These are phyloP conservation scores for Troides oblongomaculatus DNA, from an alignment of 2,888 invertebrate genomes.

Conservation along the genomic window DNA sequence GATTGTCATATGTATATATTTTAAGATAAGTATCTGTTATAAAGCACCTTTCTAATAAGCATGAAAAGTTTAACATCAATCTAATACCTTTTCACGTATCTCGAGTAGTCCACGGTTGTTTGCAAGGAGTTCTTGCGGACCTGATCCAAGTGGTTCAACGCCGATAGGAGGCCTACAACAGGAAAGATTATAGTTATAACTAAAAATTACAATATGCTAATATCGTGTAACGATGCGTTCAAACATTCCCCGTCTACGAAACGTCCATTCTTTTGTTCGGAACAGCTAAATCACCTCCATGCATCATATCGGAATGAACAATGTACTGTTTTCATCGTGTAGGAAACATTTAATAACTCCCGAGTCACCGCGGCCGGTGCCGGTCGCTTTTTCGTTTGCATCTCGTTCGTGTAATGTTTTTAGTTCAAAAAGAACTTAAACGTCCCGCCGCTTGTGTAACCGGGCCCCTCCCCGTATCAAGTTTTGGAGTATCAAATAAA, in stretches of 20 bases:
- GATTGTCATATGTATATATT: neutral
- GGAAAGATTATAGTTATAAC: constrained; percentile 34
- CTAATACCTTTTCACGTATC: constrained; percentile 88
- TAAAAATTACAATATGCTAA: constrained; percentile 63
- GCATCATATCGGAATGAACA: constrained; percentile 72
- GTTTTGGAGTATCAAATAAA: constrained; percentile 80
- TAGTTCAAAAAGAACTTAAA: constrained; percentile 65
- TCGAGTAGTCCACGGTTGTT: constrained; percentile 90
- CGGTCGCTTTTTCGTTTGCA: constrained; percentile 52
- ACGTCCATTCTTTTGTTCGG: constrained; percentile 75
- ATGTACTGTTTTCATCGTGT: constrained; percentile 72
- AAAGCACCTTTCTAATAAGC: neutral
- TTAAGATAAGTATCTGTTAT: neutral
- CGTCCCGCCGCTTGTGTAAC: constrained; percentile 59
- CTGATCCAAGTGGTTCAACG: constrained; percentile 74
- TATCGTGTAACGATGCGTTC: constrained; percentile 64
- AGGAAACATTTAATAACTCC: constrained; percentile 58
- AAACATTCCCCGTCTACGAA: constrained; percentile 69
- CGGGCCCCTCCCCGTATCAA: constrained; percentile 70
- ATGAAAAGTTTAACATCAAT: constrained; percentile 1
- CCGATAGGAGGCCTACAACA: constrained; percentile 71
- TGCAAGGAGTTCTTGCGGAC: constrained; percentile 80
- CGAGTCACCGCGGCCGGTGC: constrained; percentile 45
- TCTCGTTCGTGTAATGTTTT: constrained; percentile 52
- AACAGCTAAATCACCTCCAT: constrained; percentile 74